These are phyloP conservation scores for Oconnorella tubifera DNA, from an alignment of 2,888 invertebrate genomes.

Conservation along the genomic window DNA sequence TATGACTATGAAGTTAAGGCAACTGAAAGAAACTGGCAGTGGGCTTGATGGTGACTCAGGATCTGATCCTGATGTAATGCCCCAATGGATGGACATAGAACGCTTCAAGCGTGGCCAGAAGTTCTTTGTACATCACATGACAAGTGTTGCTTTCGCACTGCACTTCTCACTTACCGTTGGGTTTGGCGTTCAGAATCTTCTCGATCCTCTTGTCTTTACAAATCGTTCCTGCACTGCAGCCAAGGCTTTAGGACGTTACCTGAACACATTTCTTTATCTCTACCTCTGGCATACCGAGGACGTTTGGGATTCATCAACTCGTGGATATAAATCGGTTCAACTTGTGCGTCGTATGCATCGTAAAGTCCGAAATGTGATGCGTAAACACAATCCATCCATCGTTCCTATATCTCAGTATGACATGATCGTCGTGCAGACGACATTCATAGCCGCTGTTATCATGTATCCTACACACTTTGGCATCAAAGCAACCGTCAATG, in stretches of 20 bases:
- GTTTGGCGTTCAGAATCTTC: constrained; percentile 71
- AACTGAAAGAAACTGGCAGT: no score
- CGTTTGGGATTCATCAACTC: constrained; percentile 57
- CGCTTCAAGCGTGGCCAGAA: constrained; percentile 64
- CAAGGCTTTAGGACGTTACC: constrained; percentile 72
- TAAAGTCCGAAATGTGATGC: constrained; percentile 57
- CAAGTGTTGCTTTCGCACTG: constrained; percentile 70
- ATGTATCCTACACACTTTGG: constrained; percentile 66
- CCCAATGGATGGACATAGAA: constrained; percentile 57
- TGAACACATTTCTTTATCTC: constrained; percentile 74
- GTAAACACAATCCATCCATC: constrained; percentile 35
- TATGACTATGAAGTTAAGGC: no score
- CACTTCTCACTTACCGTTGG: constrained; percentile 72
- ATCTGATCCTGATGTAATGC: constrained; percentile 33
- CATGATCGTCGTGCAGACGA: constrained; percentile 80
- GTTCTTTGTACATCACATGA: constrained; percentile 70
- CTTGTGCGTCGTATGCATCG: constrained; percentile 60
- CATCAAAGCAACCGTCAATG: constrained; percentile 63
- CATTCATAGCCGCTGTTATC: constrained; percentile 75
- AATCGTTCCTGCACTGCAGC: constrained; percentile 66
- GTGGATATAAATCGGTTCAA: constrained; percentile 57
- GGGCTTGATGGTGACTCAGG: constrained; percentile 24
- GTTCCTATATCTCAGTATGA: constrained; percentile 72
- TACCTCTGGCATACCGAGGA: constrained; percentile 74
- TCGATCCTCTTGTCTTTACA: constrained; percentile 69